A percentile compares a stretch with the other conserved stretches of the same genome.
Evolutionary conservation across 2,113 vertebrate genomes (phyloP).

Genomic region (Dromiciops gliroides): DNA sequence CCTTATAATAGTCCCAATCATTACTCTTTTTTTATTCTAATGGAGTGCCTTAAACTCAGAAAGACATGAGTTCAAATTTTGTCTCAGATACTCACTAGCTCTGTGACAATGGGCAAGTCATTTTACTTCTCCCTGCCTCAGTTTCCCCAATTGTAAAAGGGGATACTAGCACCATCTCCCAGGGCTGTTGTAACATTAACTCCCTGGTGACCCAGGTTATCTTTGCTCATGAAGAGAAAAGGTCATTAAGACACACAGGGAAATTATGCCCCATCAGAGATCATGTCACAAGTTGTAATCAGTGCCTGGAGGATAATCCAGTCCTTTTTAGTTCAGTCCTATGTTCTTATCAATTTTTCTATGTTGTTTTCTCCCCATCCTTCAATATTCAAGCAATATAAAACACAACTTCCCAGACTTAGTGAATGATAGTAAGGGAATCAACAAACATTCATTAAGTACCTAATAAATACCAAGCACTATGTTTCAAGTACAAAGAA

Average conservation of each 20-base stretch:
- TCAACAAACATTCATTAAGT: too few relatives aligned
- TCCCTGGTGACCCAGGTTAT: neutral
- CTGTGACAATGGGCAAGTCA: neutral
- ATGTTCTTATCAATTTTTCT: neutral
- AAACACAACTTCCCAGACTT: neutral
- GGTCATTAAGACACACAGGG: neutral
- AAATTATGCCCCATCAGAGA: neutral
- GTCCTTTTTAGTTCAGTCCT: neutral
- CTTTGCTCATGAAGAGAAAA: neutral
- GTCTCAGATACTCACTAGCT: neutral
- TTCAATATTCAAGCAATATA: neutral
- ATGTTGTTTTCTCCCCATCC: neutral
- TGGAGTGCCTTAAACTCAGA: neutral
- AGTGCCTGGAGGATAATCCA: neutral
- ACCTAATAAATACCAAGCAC: neutral
- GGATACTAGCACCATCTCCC: neutral
- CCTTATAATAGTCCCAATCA: neutral
- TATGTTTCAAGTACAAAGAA: neutral
- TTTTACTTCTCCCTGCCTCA: neutral
- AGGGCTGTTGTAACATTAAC: neutral
- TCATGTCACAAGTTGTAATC: neutral
- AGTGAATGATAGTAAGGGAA: neutral
- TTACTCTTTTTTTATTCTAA: neutral
- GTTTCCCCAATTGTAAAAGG: neutral
- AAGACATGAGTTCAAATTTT: neutral